These are phyloP conservation scores for Simalia tracyae DNA, from an alignment of 2,797 vertebrate species.

Conservation along the genomic window DNA sequence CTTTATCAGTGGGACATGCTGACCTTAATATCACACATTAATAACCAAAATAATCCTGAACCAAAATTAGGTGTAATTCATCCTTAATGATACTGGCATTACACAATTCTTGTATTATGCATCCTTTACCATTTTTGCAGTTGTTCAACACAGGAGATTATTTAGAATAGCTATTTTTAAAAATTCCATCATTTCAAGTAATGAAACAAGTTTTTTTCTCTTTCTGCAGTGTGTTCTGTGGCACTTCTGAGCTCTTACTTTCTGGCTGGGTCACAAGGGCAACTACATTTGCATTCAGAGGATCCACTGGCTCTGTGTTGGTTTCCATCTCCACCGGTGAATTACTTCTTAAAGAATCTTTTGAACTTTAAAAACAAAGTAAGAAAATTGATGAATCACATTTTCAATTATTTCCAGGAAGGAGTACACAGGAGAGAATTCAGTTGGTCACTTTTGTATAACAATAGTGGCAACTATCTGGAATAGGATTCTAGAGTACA, in stretches of 20 bases:
- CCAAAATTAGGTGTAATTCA: neutral
- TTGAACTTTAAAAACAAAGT: conserved; percentile 80
- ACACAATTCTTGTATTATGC: neutral
- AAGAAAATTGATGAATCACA: neutral
- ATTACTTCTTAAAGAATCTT: conserved; percentile 90
- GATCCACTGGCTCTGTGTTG: conserved; percentile 84
- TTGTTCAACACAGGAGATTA: accelerated
- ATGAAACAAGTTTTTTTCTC: neutral
- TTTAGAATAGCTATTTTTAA: neutral
- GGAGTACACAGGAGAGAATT: neutral
- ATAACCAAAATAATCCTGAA: neutral
- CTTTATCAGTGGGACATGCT: neutral
- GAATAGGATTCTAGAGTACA: neutral
- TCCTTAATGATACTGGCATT: neutral
- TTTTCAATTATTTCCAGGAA: neutral
- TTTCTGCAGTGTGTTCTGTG: neutral
- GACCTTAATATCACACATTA: neutral
- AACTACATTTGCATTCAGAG: conserved; percentile 82
- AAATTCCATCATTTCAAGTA: neutral
- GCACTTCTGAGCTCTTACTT: conserved; percentile 73
- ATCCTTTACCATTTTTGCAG: neutral
- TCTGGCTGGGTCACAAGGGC: conserved; percentile 79
- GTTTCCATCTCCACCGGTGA: conserved; percentile 99
- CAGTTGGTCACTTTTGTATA: neutral
- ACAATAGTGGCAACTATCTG: neutral